Base-by-base conservation (phyloP, 2,113 vertebrate genomes). In the Myotis lucifugus region DNA sequence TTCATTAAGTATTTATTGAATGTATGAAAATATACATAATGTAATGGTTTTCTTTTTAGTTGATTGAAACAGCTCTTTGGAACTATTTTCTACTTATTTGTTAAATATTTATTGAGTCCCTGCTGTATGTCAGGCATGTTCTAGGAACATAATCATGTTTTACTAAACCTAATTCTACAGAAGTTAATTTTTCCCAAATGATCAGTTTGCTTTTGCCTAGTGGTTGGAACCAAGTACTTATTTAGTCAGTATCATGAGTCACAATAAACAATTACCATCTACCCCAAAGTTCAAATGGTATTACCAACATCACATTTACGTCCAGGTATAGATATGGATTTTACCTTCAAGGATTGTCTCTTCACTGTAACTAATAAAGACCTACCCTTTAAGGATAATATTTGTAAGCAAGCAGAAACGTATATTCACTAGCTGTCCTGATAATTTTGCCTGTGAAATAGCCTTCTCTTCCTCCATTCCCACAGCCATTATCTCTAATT, bases 11-110 rank as follows among this genome's bases (percentile, higher is more conserved):
- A 27, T 64, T 69, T 82, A 76, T 40, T 66, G 42, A 82, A 96
- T 74, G 5, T 79, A 2, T 88, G 19, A 19, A 95, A 42, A n/a
- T 76, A 14, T 74, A n/a, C 6, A 17, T 78, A 74, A 54, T 27
- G 9, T 6, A 70, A 0, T 84, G 18, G 50, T 66, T 59, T 18
- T 61, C 59, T 61, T 81, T 95, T 92, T 78, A 82, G 32, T 52
- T 73, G 72, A 69, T 40, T 93, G 46, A 89, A 70, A 56, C 15
- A 92, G 14, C 10, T 85, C 21, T 87, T 86, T 23, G 34, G 34
- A 88, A 83, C 12, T 66, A 27, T 73, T 90, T 81, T 52, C 27
- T 86, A 3, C 91, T 82, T 29, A 25, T 86, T 95, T 92, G 34
- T 79, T 79, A 72, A 93, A 48, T 95, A 67, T 52, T 93, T 93